Conservation (phyloP, 2,888 invertebrate species). For the Drosophila koepferae region DNA sequence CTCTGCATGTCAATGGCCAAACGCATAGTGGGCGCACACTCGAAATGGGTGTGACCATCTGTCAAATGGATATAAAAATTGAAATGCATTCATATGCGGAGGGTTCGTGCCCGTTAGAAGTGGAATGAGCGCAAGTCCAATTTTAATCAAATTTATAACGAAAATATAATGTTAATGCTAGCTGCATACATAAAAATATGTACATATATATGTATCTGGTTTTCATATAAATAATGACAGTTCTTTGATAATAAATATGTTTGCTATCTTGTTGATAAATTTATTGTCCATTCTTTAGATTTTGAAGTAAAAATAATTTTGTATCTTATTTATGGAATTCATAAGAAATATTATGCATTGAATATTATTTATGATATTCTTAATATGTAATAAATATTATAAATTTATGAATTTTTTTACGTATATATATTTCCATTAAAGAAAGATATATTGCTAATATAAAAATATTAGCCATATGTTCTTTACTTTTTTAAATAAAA, state of each 20-base stretch:
- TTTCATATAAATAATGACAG: neutral
- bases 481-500: too few relatives aligned
- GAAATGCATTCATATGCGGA: constrained; percentile 1
- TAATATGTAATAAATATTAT: neutral
- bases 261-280: neutral
- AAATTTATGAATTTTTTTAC: neutral
- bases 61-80: constrained; percentile 31
- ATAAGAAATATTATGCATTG: neutral
- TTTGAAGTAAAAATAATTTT: neutral
- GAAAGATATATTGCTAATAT: neutral
- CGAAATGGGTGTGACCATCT: constrained; percentile 24
- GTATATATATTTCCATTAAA: neutral
- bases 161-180: neutral
- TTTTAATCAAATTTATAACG: neutral
- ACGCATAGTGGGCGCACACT: constrained; percentile 46
- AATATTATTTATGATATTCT: neutral
- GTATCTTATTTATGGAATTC: neutral
- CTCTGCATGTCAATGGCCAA: constrained; percentile 29
- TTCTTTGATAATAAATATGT: constrained; percentile 2
- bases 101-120: constrained; percentile 6
- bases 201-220: too few relatives aligned
- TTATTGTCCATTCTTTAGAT: neutral
- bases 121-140: neutral
- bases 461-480: too few relatives aligned
- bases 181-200: neutral